Conservation (phyloP, 2,113 vertebrate species). For the Myiopsitta monachus region DNA sequence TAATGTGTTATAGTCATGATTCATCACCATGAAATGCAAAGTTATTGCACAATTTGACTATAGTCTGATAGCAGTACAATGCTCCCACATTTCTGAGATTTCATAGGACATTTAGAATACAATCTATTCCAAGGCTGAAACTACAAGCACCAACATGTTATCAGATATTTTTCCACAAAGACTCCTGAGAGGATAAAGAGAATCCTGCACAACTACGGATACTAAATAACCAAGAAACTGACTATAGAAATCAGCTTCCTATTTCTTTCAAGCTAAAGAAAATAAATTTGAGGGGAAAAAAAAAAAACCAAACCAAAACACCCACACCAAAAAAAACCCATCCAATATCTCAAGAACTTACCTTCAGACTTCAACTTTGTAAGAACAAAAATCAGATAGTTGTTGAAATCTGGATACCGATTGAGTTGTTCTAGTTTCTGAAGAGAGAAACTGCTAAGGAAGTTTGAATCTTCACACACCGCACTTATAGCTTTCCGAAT, state of each 20-base stretch:
- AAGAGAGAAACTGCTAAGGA: constrained; percentile 80
- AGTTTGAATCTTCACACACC: background rate
- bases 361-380: constrained; percentile 97
- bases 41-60: background rate
- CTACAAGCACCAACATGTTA: background rate
- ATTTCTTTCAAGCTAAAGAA: background rate
- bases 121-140: background rate
- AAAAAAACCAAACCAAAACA: background rate
- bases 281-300: background rate
- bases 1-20: background rate
- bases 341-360: constrained; percentile 68
- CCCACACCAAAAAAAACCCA: background rate
- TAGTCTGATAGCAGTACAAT: background rate
- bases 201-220: background rate
- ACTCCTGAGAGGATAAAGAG: background rate
- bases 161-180: background rate
- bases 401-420: constrained; percentile 97
- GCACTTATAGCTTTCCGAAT: background rate
- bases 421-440: constrained; percentile 98
- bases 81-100: background rate
- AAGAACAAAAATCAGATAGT: constrained; percentile 96
- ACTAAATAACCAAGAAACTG: background rate
- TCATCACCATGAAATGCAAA: background rate
- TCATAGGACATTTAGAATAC: background rate
- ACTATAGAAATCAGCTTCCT: background rate